Evolutionary conservation across 2,113 vertebrate species (phyloP).

Genomic region (Motacilla alba): DNA sequence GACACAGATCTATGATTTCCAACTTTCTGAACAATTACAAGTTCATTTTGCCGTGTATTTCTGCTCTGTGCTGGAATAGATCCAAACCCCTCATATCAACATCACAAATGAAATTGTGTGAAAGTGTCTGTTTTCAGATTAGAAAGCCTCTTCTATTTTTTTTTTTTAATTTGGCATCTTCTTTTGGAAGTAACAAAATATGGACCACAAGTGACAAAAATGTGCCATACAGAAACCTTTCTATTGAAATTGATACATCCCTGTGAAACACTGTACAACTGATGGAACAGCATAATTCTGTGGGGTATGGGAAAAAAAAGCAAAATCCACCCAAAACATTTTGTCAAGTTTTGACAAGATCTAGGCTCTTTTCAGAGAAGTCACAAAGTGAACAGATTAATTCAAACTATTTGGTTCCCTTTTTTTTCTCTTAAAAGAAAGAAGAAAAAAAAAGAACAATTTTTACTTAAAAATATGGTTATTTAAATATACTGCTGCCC

Average conservation of each 20-base stretch:
- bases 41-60: background rate
- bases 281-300: background rate
- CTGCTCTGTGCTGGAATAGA: background rate
- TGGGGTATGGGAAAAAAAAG: background rate
- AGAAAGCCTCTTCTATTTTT: background rate
- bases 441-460: background rate
- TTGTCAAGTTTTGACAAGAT: conserved; percentile 5
- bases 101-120: background rate
- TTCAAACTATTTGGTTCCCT: background rate
- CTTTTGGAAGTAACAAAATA: background rate
- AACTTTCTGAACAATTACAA: background rate
- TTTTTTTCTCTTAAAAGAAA: background rate
- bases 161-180: background rate
- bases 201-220: background rate
- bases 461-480: background rate
- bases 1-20: background rate
- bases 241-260: background rate
- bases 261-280: background rate
- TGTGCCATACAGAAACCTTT: background rate
- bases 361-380: background rate
- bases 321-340: background rate
- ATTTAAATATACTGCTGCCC: background rate
- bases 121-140: background rate
- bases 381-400: background rate
- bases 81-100: background rate